Evolutionary conservation across 2,797 vertebrate species (phyloP).

Genomic region (Leptatherina wallacei): DNA sequence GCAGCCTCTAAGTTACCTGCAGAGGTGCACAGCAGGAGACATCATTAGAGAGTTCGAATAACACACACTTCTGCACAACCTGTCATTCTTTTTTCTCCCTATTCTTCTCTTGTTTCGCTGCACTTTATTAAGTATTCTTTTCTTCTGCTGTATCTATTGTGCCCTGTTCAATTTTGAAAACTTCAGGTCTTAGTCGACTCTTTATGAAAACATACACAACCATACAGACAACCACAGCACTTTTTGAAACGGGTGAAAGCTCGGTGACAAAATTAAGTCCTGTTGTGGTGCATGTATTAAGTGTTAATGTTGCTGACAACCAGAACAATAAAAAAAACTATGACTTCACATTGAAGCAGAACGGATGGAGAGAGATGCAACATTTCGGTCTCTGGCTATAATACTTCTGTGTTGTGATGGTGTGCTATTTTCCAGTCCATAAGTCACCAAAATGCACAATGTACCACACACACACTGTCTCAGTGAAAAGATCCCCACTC

Average conservation of each 20-base stretch:
- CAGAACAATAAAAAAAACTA: conserved; percentile 51
- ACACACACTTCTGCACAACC: conserved; percentile 28
- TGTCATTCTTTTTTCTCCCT: conserved; percentile 29
- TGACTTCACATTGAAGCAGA: conserved; percentile 59
- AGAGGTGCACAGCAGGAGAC: conserved; percentile 51
- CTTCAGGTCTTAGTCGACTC: conserved; percentile 20
- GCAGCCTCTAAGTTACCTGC: conserved; percentile 41
- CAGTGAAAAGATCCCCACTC: conserved; percentile 38
- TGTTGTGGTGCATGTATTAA: conserved; percentile 48
- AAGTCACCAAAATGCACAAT: conserved; percentile 58
- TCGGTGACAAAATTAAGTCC: conserved; percentile 53
- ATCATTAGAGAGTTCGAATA: conserved; percentile 36
- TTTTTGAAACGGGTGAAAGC: conserved; percentile 53
- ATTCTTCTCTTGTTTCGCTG: conserved; percentile 18
- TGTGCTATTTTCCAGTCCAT: conserved; percentile 74
- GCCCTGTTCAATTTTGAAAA: conserved; percentile 3
- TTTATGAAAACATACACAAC: conserved; percentile 5
- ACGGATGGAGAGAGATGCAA: conserved; percentile 53
- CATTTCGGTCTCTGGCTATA: conserved; percentile 47
- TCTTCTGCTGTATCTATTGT: background rate
- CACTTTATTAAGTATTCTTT: conserved; percentile 27
- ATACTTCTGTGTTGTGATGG: conserved; percentile 64
- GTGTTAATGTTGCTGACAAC: conserved; percentile 49
- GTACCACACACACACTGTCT: conserved; percentile 43
- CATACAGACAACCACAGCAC: background rate